Base-by-base conservation (phyloP, 2,113 vertebrate species). In the Pseudois nayaur region DNA sequence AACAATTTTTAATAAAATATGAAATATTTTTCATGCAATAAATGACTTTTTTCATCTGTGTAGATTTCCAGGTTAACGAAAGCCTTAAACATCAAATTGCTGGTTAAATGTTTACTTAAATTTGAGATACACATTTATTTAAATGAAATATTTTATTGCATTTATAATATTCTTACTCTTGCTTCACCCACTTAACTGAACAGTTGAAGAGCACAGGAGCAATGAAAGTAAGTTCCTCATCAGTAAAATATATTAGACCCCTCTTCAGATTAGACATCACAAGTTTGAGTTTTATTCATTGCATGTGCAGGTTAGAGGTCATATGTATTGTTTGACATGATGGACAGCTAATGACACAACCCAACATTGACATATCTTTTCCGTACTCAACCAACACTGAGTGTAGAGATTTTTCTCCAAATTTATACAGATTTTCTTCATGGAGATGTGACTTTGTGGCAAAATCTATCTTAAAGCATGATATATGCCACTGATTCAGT, bases 321-420 rank as follows among this genome's bases (percentile, higher is more conserved):
- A 78, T 97, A 97, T 98, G 98, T 98, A 96, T 98, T 97, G 94
- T 98, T 98, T 98, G 97, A 98, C 98, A 98, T 87, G 84, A 97
- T 96, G 94, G 98, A 97, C 94, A 98, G 55, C 82, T 97, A 98
- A 96, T 98, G 95, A 99, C 97, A 96, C 89, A 97, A 90, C 76
- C 98, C 98, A 94, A 98, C 98, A 97, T 71, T 98, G 98, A 98
- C 96, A 94, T 97, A 96, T 97, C 90, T 98, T 98, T 97, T 98
- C 88, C 95, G 50, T 98, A 93, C 88, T 92, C 33, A 89, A 23
- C 14, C 45, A 92, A 17, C 23, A 55, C n/a, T 4, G 12, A 16
- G 8, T 87, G 1, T 62, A 93, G 48, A 45, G 15, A 71, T 97
- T 98, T 98, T 94, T 55, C 74, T 91, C 55, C 48, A 11, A 3